Base-by-base conservation (phyloP, 2,888 invertebrate species). In the Myathropa florea region DNA sequence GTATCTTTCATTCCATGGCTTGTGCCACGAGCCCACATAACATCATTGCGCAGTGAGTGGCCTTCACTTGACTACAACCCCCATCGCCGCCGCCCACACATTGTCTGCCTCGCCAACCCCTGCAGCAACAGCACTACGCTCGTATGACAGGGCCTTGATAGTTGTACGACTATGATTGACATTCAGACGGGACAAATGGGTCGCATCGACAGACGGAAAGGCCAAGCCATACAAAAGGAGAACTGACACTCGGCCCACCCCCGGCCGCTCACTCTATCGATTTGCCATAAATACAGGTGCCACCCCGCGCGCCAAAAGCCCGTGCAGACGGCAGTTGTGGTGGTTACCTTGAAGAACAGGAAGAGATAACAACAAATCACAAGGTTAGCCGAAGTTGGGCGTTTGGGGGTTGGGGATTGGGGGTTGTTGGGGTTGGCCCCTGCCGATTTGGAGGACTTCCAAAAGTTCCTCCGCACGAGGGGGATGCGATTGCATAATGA, bases 311-410 rank as follows among this genome's bases (percentile, higher is more conserved):
- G 55, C 76, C 72, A 30, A 77, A 26, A 60, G 30, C 28, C 18
- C 36, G 26, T 46, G 65, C 14, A 3, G 28, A 26, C 26, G 26
- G 39, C 65, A 67, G 10, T 30, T 46, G 59, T 30, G 4, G 23
- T 9, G 55, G 60, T 76, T 57, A 76, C 80, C 80, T 84, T 84
- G 80, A 84, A 71, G 65, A 84, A 64, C 80, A 64, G 83, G 75
- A 76, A 76, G 71, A 80, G 80, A 84, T 80, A 80, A 84, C 75
- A 80, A 80, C 64, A 80, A 84, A 75, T 80, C 80, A 71, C 80
- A 80, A 80, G 80, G 84, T 76, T 67, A 83, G 53, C 70, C 70
- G 75, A 75, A 63, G 79, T n/a, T n/a, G n/a, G 57, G 68, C 7
- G 59, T 4, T 33, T n/a, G 30, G 10, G 10, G 30, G 30, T 9